A percentile compares a stretch with the other conserved stretches of the same genome.
Evolutionary conservation across 2,797 vertebrate species (phyloP).

Genomic region (Galaxias olidus): DNA sequence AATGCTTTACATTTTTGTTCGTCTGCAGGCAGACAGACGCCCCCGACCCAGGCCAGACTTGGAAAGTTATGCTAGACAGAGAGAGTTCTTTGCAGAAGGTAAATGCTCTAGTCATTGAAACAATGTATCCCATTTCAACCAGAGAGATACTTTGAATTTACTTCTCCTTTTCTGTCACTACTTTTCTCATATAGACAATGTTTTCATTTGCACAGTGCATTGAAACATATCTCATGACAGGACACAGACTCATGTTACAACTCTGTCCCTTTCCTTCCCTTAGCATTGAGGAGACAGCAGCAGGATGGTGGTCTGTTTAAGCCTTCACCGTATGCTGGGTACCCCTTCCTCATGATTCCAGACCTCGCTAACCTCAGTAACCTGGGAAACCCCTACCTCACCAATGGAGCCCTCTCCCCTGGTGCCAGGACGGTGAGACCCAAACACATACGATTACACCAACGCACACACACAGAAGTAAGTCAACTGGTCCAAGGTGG

Average conservation of each 20-base stretch:
- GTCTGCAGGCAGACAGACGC: constrained; percentile 80
- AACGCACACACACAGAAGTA: neutral
- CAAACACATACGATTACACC: neutral
- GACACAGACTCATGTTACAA: neutral
- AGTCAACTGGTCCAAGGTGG: too few species aligned
- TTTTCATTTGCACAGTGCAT: neutral
- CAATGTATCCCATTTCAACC: neutral
- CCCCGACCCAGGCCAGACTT: constrained; percentile 62
- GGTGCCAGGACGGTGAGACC: constrained; percentile 82
- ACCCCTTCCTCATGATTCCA: constrained; percentile 92
- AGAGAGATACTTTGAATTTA: neutral
- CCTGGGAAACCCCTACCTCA: constrained; percentile 69
- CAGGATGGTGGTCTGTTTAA: constrained; percentile 83
- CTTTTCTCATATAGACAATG: neutral
- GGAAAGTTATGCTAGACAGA: constrained; percentile 79
- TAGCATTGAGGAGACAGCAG: constrained; percentile 82
- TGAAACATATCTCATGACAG: neutral
- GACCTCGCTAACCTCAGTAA: constrained; percentile 78
- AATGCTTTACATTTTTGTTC: constrained; percentile 44
- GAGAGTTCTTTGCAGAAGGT: constrained; percentile 84
- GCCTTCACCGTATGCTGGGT: constrained; percentile 81
- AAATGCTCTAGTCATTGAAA: constrained; percentile 20
- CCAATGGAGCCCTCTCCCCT: constrained; percentile 81
- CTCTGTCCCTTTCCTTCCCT: constrained; percentile 12
- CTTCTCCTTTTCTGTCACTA: neutral